phyloP scores from a whole-genome alignment of 2,888 invertebrate species.

The Apantesis nais region DNA sequence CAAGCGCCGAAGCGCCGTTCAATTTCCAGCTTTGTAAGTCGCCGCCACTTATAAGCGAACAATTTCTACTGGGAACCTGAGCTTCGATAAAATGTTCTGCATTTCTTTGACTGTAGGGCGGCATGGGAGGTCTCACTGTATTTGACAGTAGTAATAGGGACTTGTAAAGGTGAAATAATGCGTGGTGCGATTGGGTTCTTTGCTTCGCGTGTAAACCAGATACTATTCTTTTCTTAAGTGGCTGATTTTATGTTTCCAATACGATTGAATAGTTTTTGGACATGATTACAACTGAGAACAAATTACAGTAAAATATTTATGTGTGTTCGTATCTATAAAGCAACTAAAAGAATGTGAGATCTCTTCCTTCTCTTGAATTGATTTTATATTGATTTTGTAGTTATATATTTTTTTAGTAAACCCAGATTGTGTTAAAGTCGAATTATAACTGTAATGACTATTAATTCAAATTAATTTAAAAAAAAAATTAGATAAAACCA shows the following conservation, averaged over 20 bases:
- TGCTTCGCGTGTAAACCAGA: slow-evolving; percentile 49
- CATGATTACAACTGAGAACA: not conserved
- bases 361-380: no score
- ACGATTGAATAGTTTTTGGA: slow-evolving; percentile 34
- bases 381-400: no score
- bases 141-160: slow-evolving; percentile 50
- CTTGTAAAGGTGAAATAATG: slow-evolving; percentile 61
- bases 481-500: no score
- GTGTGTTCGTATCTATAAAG: not conserved
- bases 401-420: no score
- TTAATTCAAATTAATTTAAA: no score
- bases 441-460: no score
- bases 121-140: slow-evolving; percentile 16
- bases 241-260: slow-evolving; percentile 44
- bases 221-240: slow-evolving; percentile 48
- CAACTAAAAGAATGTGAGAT: not conserved
- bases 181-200: slow-evolving; percentile 58
- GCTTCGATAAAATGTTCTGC: slow-evolving; percentile 5
- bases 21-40: slow-evolving; percentile 60
- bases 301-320: not conserved
- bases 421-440: no score
- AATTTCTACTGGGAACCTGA: slow-evolving; percentile 23
- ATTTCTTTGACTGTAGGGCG: slow-evolving; percentile 23
- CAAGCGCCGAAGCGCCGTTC: slow-evolving; percentile 62
- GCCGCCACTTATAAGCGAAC: slow-evolving; percentile 53